Percentiles rank a stretch among this genome's conserved stretches.
Conservation (phyloP, 2,113 vertebrate species). For the Noctilio leporinus region DNA sequence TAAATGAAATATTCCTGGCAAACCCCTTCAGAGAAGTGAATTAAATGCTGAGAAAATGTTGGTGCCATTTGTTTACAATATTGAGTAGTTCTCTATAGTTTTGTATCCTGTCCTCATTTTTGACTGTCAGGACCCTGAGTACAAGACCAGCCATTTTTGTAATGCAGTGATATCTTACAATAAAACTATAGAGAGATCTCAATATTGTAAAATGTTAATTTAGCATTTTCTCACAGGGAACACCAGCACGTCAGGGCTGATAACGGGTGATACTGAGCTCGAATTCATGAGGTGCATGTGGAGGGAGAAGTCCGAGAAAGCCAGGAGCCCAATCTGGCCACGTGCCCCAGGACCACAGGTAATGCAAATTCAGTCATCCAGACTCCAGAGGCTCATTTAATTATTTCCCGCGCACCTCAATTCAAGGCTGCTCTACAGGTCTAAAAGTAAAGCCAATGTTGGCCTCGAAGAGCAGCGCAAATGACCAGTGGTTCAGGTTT, state of each 20-base stretch:
- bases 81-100: slow-evolving; percentile 36
- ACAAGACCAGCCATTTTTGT: neutral
- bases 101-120: slow-evolving; percentile 36
- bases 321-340: slow-evolving; percentile 22
- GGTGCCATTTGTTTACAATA: slow-evolving; percentile 7
- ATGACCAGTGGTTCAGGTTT: neutral
- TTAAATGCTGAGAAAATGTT: neutral
- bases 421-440: neutral
- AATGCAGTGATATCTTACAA: neutral
- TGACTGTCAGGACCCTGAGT: neutral
- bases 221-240: slow-evolving; percentile 61
- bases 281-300: slow-evolving; percentile 21
- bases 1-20: neutral
- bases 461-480: neutral
- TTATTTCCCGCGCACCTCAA: neutral
- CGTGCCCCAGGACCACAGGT: slow-evolving; percentile 27
- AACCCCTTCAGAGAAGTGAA: neutral
- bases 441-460: neutral
- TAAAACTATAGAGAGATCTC: neutral
- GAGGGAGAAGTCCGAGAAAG: slow-evolving; percentile 17
- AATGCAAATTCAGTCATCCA: neutral
- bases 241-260: slow-evolving; percentile 40
- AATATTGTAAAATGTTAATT: slow-evolving; percentile 54
- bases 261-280: neutral
- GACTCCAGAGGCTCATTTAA: neutral